Percentiles rank a stretch among this genome's conserved stretches.
Evolutionary conservation across 2,113 vertebrate species (phyloP).

Genomic region (Ailurus styani): DNA sequence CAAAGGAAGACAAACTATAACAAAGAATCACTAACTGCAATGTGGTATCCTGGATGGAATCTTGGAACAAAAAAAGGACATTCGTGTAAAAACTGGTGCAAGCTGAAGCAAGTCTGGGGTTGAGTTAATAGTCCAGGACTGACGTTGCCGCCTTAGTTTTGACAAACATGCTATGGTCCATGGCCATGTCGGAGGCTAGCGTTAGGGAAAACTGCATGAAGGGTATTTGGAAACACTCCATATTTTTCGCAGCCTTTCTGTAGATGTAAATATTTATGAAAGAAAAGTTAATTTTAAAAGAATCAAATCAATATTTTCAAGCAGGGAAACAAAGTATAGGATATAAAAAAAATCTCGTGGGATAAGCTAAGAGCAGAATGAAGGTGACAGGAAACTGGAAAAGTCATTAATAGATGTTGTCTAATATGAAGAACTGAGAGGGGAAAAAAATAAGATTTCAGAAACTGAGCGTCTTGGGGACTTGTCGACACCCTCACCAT

Average conservation of each 20-base stretch:
- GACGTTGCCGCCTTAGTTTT: background rate
- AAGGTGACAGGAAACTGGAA: background rate
- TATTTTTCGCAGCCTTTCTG: background rate
- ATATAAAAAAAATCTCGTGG: background rate
- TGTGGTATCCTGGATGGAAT: background rate
- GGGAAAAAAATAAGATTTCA: background rate
- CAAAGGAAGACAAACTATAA: background rate
- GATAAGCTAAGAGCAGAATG: background rate
- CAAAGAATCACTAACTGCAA: background rate
- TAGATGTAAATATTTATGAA: background rate
- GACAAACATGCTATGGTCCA: fast-evolving
- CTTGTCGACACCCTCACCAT: too few relatives aligned
- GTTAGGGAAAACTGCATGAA: background rate
- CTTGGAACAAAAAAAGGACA: background rate
- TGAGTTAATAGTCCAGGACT: background rate
- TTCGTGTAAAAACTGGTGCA: background rate
- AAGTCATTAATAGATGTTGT: background rate
- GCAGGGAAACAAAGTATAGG: background rate
- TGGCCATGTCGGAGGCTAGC: too few relatives aligned
- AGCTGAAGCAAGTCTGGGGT: background rate
- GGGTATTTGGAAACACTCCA: background rate
- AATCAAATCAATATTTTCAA: background rate
- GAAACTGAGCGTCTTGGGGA: background rate
- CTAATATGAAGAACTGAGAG: background rate
- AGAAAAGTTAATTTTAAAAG: background rate